Percentiles rank a stretch among this genome's conserved stretches.
These are phyloP conservation scores for Streblospio benedicti DNA, from an alignment of 1,140 invertebrate species.

Conservation along the genomic window DNA sequence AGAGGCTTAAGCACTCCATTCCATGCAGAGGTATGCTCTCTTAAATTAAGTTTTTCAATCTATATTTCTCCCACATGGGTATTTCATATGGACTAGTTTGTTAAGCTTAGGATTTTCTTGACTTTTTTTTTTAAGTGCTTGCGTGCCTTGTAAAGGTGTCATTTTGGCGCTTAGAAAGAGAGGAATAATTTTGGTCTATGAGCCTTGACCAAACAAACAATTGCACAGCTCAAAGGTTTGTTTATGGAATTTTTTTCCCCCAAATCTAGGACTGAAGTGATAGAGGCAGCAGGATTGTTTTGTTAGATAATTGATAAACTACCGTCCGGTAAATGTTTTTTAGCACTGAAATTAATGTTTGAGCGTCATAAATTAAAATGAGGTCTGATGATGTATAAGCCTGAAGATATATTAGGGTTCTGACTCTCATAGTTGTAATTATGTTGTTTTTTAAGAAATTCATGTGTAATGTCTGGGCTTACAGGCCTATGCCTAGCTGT, in stretches of 20 bases:
- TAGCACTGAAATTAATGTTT: background rate
- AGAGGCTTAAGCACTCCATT: slow-evolving; percentile 51
- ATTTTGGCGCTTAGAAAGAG: background rate
- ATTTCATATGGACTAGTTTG: too few species aligned
- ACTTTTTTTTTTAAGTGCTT: background rate
- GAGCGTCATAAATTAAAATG: background rate
- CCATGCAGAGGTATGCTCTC: slow-evolving; percentile 53
- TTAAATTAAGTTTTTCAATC: too few species aligned
- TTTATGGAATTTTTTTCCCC: too few species aligned
- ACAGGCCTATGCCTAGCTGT: too few species aligned
- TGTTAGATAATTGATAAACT: too few species aligned
- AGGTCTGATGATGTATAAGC: background rate
- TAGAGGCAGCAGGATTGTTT: too few species aligned
- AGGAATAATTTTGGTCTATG: background rate
- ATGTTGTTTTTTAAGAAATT: slow-evolving; percentile 15
- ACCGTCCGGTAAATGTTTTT: background rate
- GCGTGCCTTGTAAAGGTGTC: background rate
- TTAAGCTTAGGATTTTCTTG: slow-evolving; percentile 4
- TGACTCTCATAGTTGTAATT: background rate
- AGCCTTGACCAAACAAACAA: background rate
- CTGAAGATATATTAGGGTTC: background rate
- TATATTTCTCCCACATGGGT: too few species aligned
- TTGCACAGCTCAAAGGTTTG: background rate
- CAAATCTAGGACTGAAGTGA: too few species aligned
- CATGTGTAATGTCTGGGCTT: too few species aligned